phyloP scores from a whole-genome alignment of 2,113 vertebrate genomes.

The Elephantulus edwardii region DNA sequence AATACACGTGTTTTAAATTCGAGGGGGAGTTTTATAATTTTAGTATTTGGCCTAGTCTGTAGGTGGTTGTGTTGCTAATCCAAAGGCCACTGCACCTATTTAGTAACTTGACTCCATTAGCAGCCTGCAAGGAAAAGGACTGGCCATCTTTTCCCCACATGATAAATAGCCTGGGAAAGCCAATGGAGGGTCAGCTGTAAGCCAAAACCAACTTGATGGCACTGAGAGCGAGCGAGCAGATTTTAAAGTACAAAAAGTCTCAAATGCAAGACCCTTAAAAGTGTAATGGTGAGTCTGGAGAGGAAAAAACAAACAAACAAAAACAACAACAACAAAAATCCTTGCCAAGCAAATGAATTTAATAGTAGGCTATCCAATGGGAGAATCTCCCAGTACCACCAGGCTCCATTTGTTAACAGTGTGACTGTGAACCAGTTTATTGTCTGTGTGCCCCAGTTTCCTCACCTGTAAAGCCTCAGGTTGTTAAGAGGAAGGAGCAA shows the following conservation, averaged over 20 bases:
- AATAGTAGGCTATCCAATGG: not conserved
- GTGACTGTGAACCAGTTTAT: not conserved
- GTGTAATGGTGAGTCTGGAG: not conserved
- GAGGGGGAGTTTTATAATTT: not conserved
- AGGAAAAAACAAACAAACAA: too few species aligned
- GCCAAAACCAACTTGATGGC: too few species aligned
- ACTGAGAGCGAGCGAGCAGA: too few species aligned
- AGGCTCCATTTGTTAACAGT: not conserved
- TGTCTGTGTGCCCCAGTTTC: not conserved
- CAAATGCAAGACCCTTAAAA: not conserved
- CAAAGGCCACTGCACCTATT: too few species aligned
- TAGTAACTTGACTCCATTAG: too few species aligned
- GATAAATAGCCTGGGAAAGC: too few species aligned
- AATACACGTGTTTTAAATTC: too few species aligned
- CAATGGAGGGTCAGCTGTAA: too few species aligned
- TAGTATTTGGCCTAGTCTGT: too few species aligned
- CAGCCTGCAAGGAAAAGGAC: too few species aligned
- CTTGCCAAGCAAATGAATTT: not conserved
- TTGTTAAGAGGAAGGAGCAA: not conserved
- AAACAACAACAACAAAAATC: not conserved
- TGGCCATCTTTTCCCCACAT: too few species aligned
- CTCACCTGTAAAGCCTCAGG: not conserved
- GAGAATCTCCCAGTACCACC: not conserved
- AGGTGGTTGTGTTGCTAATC: too few species aligned
- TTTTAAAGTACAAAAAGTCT: not conserved